Evolutionary conservation across 2,113 vertebrate species (phyloP).

Genomic region (Mixornis gularis): DNA sequence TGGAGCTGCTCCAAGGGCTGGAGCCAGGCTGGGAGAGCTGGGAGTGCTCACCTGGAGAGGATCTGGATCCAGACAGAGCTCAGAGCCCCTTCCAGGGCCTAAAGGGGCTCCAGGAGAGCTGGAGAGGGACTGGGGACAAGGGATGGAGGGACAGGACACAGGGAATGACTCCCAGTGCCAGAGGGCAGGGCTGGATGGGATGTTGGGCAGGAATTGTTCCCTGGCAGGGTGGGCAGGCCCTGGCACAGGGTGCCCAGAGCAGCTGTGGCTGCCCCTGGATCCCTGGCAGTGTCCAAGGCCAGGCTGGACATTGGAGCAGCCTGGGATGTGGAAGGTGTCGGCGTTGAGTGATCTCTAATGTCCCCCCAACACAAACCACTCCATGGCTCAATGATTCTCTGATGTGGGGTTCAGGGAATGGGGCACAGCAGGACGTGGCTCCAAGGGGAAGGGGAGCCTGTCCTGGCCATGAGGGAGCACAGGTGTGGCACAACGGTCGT

Average conservation of each 20-base stretch:
- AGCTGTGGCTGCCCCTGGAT: neutral
- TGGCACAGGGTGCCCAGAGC: neutral
- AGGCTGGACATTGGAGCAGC: neutral
- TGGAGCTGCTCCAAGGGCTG: rapidly evolving
- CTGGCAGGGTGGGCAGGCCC: rapidly evolving
- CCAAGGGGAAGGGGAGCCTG: rapidly evolving
- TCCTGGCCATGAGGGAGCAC: neutral
- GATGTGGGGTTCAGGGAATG: rapidly evolving
- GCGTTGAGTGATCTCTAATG: neutral
- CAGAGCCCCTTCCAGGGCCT: neutral
- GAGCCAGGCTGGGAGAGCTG: neutral
- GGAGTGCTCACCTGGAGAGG: neutral
- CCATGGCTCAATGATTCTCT: rapidly evolving
- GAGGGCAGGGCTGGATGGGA: neutral
- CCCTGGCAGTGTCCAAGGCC: neutral
- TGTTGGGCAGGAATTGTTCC: neutral
- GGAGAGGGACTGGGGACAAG: neutral
- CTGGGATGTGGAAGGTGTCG: rapidly evolving
- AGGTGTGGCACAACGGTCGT: neutral
- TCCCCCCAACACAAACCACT: neutral
- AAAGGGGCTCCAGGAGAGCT: neutral
- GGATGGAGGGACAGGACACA: neutral
- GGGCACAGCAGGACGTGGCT: neutral
- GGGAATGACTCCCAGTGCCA: neutral
- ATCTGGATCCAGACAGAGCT: neutral